phyloP scores from a whole-genome alignment of 2,888 invertebrate species.

The Pristionchus entomophagus region DNA sequence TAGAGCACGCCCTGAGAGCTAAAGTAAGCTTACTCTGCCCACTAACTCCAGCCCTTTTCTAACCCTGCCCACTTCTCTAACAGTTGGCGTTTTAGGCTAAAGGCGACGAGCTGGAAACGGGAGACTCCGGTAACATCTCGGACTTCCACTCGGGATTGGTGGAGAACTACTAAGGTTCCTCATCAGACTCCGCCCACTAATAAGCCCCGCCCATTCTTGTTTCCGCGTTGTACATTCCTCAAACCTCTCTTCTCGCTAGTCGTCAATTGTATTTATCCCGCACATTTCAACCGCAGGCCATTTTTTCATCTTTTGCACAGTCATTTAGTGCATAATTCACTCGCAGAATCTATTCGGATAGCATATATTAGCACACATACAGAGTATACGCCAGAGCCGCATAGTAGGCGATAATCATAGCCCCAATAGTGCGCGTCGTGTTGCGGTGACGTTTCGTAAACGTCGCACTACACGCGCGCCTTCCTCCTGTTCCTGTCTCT shows the following conservation, averaged over 20 bases:
- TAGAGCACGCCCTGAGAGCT: conserved; percentile 28
- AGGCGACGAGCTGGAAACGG: conserved; percentile 42
- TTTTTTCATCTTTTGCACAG: neutral
- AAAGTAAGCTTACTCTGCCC: conserved; percentile 13
- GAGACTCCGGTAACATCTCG: conserved; percentile 43
- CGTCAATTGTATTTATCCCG: conserved; percentile 32
- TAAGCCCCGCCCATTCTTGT: conserved; percentile 7
- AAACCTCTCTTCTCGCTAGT: neutral
- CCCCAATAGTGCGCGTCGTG: neutral
- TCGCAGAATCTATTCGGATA: conserved; percentile 25
- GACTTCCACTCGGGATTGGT: conserved; percentile 44
- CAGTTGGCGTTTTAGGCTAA: conserved; percentile 2
- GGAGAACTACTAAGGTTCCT: conserved; percentile 37
- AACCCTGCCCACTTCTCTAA: neutral
- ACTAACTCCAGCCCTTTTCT: too few relatives aligned
- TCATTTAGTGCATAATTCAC: conserved; percentile 12
- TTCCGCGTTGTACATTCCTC: neutral
- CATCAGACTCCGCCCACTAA: neutral
- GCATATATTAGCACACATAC: neutral
- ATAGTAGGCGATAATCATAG: conserved; percentile 24
- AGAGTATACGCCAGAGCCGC: neutral
- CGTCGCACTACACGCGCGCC: neutral
- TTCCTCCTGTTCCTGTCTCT: neutral
- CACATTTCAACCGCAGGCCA: conserved; percentile 24
- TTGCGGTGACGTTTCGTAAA: neutral